phyloP scores from a whole-genome alignment of 2,113 vertebrate genomes.

The Lophius piscatorius region DNA sequence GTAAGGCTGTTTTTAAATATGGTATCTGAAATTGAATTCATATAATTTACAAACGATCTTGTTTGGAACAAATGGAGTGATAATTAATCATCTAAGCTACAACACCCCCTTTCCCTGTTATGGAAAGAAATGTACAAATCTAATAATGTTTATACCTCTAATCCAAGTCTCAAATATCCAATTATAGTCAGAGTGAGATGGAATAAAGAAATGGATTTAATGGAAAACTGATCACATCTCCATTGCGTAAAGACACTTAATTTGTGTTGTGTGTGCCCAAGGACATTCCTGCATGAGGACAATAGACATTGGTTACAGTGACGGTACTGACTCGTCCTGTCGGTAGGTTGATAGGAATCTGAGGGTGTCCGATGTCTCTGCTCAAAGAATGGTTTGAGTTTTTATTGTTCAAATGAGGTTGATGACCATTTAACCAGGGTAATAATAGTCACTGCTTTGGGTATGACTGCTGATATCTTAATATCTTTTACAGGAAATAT shows the following conservation, averaged over 20 bases:
- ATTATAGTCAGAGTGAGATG: constrained; percentile 37
- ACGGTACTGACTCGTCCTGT: constrained; percentile 41
- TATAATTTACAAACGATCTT: not conserved
- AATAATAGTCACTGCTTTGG: constrained; percentile 52
- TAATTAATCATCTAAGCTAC: constrained; percentile 24
- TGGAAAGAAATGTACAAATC: constrained; percentile 29
- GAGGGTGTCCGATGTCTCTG: constrained; percentile 9
- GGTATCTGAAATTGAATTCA: constrained; percentile 30
- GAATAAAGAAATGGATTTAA: constrained; percentile 38
- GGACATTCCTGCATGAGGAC: constrained; percentile 63
- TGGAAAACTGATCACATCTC: constrained; percentile 50
- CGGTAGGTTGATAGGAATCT: constrained; percentile 27
- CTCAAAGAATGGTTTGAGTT: constrained; percentile 1
- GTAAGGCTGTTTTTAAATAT: constrained; percentile 40
- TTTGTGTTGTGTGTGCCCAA: constrained; percentile 47
- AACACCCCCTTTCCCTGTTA: constrained; percentile 20
- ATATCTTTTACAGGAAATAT: constrained; percentile 45
- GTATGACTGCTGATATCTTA: constrained; percentile 39
- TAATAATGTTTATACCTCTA: constrained; percentile 43
- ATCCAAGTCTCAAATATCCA: constrained; percentile 50
- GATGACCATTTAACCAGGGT: constrained; percentile 42
- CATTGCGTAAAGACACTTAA: constrained; percentile 47
- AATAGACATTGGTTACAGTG: constrained; percentile 57
- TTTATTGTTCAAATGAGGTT: constrained; percentile 12
- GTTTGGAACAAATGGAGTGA: not conserved